Base-by-base conservation (phyloP, 2,113 vertebrate genomes). In the Ageneiosus marmoratus region DNA sequence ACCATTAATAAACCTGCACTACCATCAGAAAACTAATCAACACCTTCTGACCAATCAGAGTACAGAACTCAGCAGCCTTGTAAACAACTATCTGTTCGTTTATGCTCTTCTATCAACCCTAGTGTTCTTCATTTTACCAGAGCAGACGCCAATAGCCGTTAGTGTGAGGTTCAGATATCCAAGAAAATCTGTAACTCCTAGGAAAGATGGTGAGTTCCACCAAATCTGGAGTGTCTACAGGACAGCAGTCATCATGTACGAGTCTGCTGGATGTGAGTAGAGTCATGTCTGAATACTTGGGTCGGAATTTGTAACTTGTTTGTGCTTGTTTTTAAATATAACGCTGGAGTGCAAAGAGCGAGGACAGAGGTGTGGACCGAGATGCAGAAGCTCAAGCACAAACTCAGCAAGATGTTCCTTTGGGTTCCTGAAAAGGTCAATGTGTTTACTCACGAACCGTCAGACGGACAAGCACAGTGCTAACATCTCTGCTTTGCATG, bases 351-450 rank as follows among this genome's bases (percentile, higher is more conserved):
- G 24, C 11, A 13, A 9, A 74, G n/a, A 48, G 15, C 70, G n/a
- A 48, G 24, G 1, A 27, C 2, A 8, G 46, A 8, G 8, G 48
- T 48, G 11, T 5, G 48, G 22, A 75, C 3, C 18, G 48, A 20
- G 44, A 76, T 37, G 50, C 32, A 51, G 50, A 20, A 29, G 18
- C 53, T 67, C 60, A 34, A 73, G 63, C 62, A 80, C 34, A 84
- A 77, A 63, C 58, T 32, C 32, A 55, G 75, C 60, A 69, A 69
- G 65, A 79, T 83, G 83, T 86, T 79, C 62, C 79, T 84, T 41
- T 48, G 77, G 55, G 69, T 86, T 69, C 81, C 73, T 84, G 72
- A 85, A 88, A 87, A 88, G 85, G 88, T 82, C 82, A 82, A 24
- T 3, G n/a, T 81, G 85, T 88, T 88, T 85, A 77, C 85, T 69